Conservation (phyloP, 1,140 invertebrate species). For the Drosophila melanogaster region Release_6_plus_ISO1_MT NT_037436.4:20086501-20087000, state of each 20-base stretch:
- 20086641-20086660: slow-evolving; percentile 59
- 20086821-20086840: background rate
- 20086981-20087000: slow-evolving; percentile 3
- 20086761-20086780: background rate
- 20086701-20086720: slow-evolving; percentile 14
- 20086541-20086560: slow-evolving; percentile 68
- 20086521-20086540: slow-evolving; percentile 75
- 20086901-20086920: background rate
- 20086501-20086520: slow-evolving; percentile 82
- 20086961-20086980: slow-evolving; percentile 7
- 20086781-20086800: too few species aligned
- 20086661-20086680: slow-evolving; percentile 75
- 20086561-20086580: slow-evolving; percentile 23
- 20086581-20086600: slow-evolving; percentile 47
- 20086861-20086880: background rate
- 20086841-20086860: background rate
- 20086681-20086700: slow-evolving; percentile 43
- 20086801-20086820: background rate
- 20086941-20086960: slow-evolving; percentile 26
- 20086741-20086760: background rate
- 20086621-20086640: slow-evolving; percentile 3
- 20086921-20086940: background rate
- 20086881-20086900: background rate
- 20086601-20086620: slow-evolving; percentile 38
- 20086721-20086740: background rate